phyloP scores from a whole-genome alignment of 2,113 vertebrate genomes.

The Vanacampus margaritifer region DNA sequence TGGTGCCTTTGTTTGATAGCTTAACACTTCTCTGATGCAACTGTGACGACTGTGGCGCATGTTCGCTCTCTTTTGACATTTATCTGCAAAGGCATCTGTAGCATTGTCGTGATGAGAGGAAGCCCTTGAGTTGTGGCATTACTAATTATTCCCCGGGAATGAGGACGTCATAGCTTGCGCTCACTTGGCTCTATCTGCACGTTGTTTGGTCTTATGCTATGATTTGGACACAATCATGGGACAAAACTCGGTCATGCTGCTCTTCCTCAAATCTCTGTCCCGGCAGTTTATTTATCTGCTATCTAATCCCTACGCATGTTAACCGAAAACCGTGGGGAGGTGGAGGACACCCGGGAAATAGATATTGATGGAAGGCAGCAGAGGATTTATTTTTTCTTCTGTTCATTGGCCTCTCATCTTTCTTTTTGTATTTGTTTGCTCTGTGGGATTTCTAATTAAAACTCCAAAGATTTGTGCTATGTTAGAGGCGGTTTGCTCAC shows the following conservation, averaged over 20 bases:
- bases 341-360: slow-evolving; percentile 52
- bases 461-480: slow-evolving; percentile 43
- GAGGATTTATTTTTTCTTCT: slow-evolving; percentile 57
- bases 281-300: slow-evolving; percentile 60
- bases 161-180: slow-evolving; percentile 5
- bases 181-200: slow-evolving; percentile 18
- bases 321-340: slow-evolving; percentile 61
- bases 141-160: slow-evolving; percentile 6
- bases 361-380: slow-evolving; percentile 52
- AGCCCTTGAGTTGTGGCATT: slow-evolving; percentile 31
- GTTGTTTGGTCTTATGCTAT: slow-evolving; percentile 38
- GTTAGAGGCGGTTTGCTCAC: slow-evolving; percentile 24
- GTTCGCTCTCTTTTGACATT: slow-evolving; percentile 42
- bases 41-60: slow-evolving; percentile 6
- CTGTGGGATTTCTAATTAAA: slow-evolving; percentile 64
- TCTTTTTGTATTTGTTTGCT: slow-evolving; percentile 57
- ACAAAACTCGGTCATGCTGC: slow-evolving; percentile 35
- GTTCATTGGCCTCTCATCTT: slow-evolving; percentile 50
- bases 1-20: slow-evolving; percentile 24
- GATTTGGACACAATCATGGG: slow-evolving; percentile 40
- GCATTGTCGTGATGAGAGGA: slow-evolving; percentile 28
- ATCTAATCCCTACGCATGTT: slow-evolving; percentile 57
- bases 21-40: neutral
- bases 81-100: slow-evolving; percentile 31
- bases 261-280: slow-evolving; percentile 46